These are phyloP conservation scores for Stenolophus ochropezus DNA, from an alignment of 2,888 invertebrate genomes.

Conservation along the genomic window DNA sequence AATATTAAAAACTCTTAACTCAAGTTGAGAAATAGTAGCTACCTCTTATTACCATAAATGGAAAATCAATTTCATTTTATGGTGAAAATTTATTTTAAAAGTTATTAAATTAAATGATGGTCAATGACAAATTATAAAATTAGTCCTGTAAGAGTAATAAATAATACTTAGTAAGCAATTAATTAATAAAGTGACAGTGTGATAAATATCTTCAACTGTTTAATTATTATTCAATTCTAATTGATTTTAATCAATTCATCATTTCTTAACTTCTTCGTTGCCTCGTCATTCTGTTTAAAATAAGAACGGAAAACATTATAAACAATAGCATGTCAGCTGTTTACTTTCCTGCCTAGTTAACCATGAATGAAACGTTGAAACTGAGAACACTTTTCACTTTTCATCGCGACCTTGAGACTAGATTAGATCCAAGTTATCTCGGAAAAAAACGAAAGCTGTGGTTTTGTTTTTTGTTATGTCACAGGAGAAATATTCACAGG, in stretches of 20 bases:
- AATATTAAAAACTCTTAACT: not conserved
- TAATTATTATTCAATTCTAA: not conserved
- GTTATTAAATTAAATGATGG: not conserved
- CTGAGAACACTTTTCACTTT: constrained; percentile 43
- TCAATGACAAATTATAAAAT: not conserved
- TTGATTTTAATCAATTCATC: not conserved
- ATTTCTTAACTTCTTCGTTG: not conserved
- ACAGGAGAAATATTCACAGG: constrained; percentile 1
- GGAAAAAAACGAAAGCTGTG: constrained; percentile 16
- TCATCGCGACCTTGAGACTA: constrained; percentile 37
- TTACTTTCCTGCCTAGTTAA: constrained; percentile 34
- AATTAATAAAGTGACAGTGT: not conserved
- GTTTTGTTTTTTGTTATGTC: constrained; percentile 14
- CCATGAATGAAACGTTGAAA: constrained; percentile 34
- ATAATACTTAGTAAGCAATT: not conserved
- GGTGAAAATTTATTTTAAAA: not conserved
- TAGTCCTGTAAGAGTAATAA: not conserved
- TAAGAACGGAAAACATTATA: constrained; percentile 46
- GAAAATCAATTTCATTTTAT: not conserved
- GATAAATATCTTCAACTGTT: not conserved
- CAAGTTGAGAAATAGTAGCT: not conserved
- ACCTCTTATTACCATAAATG: not conserved
- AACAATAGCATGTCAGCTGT: constrained; percentile 39
- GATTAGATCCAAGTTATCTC: not conserved
- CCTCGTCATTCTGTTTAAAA: constrained; percentile 18